Base-by-base conservation (phyloP, 2,888 invertebrate genomes). In the Lithophane semibrunnea region DNA sequence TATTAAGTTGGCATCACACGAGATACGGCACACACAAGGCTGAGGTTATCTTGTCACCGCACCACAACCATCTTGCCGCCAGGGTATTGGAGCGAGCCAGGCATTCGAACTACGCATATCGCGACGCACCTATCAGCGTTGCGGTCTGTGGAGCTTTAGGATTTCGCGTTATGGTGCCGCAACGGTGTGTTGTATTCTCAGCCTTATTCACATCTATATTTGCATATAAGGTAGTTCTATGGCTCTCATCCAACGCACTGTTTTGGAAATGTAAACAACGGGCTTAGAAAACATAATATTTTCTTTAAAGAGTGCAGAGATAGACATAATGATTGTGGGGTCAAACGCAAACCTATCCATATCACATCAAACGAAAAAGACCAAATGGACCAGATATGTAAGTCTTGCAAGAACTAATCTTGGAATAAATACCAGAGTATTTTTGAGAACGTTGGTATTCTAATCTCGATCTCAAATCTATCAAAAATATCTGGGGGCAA, bases 21-120 rank as follows among this genome's bases (percentile, higher is more conserved):
- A 61, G 29, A 54, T 56, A 12, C 37, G n/a, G 7, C 37, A 24
- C n/a, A 8, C 18, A 16, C 24, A 56, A 49, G 9, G 13, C 8
- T 52, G 58, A 58, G 49, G 49, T 65, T 49, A 69, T 24, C 42
- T 9, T 3, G 5, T 24, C 60, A 47, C 37, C 16, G 12, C 44
- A 42, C 47, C 69, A 37, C 69, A 77, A 47, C 37, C 18, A 79
- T 77, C 37, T 21, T 79, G 37, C 3, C 24, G 3, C 24, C 24
- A 24, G 21, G 44, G 13, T 60, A 49, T 24, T 58, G 2, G 24
- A 44, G n/a, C 12, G 52, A 37, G 44, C 16, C 24, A 63, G 76
- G 67, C 29, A 71, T 71, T 79, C 24, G 9, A 64, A 64, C 71
- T 29, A 64, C 49, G 69, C 54, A 70, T 24, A 9, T 10, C 37